phyloP scores from a whole-genome alignment of 2,113 vertebrate genomes.

The Saccopteryx bilineata region DNA sequence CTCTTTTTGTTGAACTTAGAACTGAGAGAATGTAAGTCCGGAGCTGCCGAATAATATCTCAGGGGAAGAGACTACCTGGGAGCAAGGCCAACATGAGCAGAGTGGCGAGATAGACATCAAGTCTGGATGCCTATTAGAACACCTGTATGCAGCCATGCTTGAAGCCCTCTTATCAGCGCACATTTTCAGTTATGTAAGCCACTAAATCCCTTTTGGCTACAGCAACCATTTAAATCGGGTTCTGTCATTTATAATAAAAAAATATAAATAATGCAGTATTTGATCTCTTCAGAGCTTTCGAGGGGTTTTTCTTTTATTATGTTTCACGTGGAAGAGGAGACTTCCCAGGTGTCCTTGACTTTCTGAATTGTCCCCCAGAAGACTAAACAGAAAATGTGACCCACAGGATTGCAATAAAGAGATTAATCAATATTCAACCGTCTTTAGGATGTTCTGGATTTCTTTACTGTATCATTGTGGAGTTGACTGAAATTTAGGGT shows the following conservation, averaged over 20 bases:
- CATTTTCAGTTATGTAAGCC: not conserved
- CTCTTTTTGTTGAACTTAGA: not conserved
- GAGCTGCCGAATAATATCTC: no score
- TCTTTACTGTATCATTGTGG: slow-evolving; percentile 27
- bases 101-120: not conserved
- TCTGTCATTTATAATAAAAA: slow-evolving; percentile 33
- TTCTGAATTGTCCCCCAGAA: not conserved
- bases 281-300: not conserved
- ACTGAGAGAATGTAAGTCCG: not conserved
- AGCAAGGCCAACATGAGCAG: not conserved
- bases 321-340: not conserved
- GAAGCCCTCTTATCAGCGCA: not conserved
- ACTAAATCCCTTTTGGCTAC: not conserved
- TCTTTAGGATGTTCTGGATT: not conserved
- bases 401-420: not conserved
- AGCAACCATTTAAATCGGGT: not conserved
- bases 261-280: slow-evolving; percentile 53
- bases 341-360: slow-evolving; percentile 35
- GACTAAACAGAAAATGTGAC: not conserved
- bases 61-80: not conserved
- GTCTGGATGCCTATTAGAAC: not conserved
- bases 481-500: slow-evolving; percentile 69
- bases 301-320: not conserved
- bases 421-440: not conserved
- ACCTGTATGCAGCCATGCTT: not conserved